Conservation (phyloP, 92 coral and sea anemone genomes). For the Micromussa lordhowensis region DNA sequence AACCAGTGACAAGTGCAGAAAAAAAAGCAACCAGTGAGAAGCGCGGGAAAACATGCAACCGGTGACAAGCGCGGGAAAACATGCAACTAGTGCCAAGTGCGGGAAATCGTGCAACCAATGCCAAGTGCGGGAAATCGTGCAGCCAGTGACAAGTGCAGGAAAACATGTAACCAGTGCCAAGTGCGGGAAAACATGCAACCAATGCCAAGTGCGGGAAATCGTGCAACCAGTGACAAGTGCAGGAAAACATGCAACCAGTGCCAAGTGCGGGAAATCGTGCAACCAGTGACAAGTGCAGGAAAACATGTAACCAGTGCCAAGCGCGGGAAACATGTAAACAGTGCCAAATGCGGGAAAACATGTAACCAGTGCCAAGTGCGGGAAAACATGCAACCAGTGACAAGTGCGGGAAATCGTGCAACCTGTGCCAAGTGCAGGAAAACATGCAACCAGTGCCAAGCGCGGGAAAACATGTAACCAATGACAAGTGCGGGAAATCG, state of each 20-base stretch:
- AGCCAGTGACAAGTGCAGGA: not conserved
- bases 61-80: not conserved
- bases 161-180: not conserved
- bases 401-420: not conserved
- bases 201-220: constrained; percentile 13
- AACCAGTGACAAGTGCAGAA: not conserved
- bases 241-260: not conserved
- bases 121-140: not conserved
- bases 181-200: not conserved
- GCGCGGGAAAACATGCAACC: not conserved
- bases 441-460: not conserved
- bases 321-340: not conserved
- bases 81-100: not conserved
- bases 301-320: not conserved
- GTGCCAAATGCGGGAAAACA: constrained; percentile 5
- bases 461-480: not conserved
- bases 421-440: not conserved
- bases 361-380: constrained; percentile 1
- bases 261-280: not conserved
- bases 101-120: not conserved
- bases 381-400: constrained; percentile 1
- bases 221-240: constrained; percentile 1
- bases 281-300: not conserved
- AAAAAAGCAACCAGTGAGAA: not conserved
- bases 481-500: not conserved